phyloP scores from a whole-genome alignment of 2,888 invertebrate species.

The Flexamia atlantica region DNA sequence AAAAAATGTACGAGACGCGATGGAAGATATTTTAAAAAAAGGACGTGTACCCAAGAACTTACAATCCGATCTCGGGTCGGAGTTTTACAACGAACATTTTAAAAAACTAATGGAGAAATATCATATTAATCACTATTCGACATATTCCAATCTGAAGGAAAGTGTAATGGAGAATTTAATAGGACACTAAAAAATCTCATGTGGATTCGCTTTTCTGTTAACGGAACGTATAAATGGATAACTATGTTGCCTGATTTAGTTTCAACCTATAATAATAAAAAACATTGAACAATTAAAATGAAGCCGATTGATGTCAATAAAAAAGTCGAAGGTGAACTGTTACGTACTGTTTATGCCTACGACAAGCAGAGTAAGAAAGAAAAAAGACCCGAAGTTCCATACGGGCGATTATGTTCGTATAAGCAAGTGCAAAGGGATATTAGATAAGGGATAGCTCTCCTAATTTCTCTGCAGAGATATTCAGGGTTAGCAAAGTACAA shows the following conservation, averaged over 20 bases:
- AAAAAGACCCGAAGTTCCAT: background rate
- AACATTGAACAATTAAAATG: conserved; percentile 49
- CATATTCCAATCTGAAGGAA: background rate
- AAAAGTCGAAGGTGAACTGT: background rate
- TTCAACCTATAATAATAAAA: conserved; percentile 64
- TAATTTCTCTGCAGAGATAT: background rate
- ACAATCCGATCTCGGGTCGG: background rate
- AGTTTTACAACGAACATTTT: conserved; percentile 4
- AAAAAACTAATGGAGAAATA: conserved; percentile 2
- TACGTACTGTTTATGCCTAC: background rate
- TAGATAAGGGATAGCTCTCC: conserved; percentile 11
- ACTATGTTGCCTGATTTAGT: conserved; percentile 68
- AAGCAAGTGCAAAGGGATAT: background rate
- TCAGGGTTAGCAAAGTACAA: background rate
- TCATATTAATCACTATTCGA: conserved; percentile 4
- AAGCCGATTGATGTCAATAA: conserved; percentile 18
- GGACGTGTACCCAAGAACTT: background rate
- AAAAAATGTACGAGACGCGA: background rate
- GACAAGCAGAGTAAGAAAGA: background rate
- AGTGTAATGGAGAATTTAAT: background rate
- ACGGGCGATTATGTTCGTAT: background rate
- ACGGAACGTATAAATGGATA: conserved; percentile 71
- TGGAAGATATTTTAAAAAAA: background rate
- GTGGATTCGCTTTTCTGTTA: conserved; percentile 70
- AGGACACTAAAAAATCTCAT: conserved; percentile 59